Base-by-base conservation (phyloP, 2,113 vertebrate species). In the Phycodurus eques region DNA sequence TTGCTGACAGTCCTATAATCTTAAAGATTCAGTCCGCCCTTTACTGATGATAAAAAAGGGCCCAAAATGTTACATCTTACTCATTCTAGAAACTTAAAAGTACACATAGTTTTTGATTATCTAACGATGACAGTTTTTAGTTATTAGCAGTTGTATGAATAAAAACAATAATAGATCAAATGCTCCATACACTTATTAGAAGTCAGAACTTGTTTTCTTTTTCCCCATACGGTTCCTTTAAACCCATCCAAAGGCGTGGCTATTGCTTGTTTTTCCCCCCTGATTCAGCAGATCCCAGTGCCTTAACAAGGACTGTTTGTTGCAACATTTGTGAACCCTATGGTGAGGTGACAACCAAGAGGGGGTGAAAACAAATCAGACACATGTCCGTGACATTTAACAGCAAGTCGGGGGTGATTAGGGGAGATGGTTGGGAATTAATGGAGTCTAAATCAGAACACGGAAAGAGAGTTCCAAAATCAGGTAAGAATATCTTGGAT, bases 221-320 rank as follows among this genome's bases (percentile, higher is more conserved):
- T 8, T 3, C 2, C 59, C 31, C 22, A 44, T 8, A 54, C 8
- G 20, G 44, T 46, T 61, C 39, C 61, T 72, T 67, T 53, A 22
- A 33, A 62, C 47, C 7, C 22, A 53, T 10, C 31, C 33, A 56
- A 42, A 69, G 53, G 39, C n/a, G 20, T 69, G 22, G 15, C 69
- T 1, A 33, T 35, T 33, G 10, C 11, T 47, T n/a, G 20, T 56
- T 56, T 61, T 5, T 31, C 8, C 35, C 39, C 43, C 68, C 68
- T n/a, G 62, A 71, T 31, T 82, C 71, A 80, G 80, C 83, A 68
- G 42, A 46, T 54, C 13, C 43, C 20, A 7, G 14, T 13, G 11
- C 8, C 8, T 35, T 20, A 44, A 67, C 33, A 71, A 20, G 5
- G 61, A 39, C 13, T 0, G 2, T 73, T 68, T 62, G 11, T 59